A percentile compares a stretch with the other conserved stretches of the same genome.
Evolutionary conservation across 1,140 invertebrate species (phyloP).

Genomic region (Procambarus clarkii): DNA sequence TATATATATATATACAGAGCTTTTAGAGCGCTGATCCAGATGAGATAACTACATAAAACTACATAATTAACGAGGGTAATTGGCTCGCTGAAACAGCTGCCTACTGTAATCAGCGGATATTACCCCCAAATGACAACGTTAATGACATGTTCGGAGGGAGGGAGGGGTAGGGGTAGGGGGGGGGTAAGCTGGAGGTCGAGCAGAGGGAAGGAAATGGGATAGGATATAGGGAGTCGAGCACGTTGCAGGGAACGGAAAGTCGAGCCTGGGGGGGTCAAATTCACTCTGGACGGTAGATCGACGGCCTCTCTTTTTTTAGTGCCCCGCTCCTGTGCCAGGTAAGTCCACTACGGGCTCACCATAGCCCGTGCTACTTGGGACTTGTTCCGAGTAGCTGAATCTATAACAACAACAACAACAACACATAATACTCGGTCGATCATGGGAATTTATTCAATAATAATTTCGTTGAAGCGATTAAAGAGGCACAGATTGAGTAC

Average conservation of each 20-base stretch:
- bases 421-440: slow-evolving; percentile 8
- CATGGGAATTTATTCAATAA: slow-evolving; percentile 8
- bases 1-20: background rate
- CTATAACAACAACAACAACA: background rate
- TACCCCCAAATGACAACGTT: slow-evolving; percentile 52
- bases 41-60: slow-evolving; percentile 50
- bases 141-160: slow-evolving; percentile 18
- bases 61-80: slow-evolving; percentile 48
- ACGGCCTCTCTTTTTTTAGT: no score
- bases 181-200: background rate
- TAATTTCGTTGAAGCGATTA: background rate
- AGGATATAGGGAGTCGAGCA: background rate
- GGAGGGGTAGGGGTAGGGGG: background rate
- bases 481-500: background rate
- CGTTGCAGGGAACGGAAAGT: background rate
- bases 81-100: slow-evolving; percentile 27
- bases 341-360: no score
- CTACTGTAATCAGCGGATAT: slow-evolving; percentile 33
- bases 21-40: slow-evolving; percentile 31
- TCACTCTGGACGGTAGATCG: no score
- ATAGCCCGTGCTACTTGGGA: no score
- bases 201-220: no score
- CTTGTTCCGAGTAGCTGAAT: background rate
- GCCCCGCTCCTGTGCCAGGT: no score
- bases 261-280: background rate